phyloP scores from a whole-genome alignment of 2,888 invertebrate genomes.

The Pharmacophagus antenor region DNA sequence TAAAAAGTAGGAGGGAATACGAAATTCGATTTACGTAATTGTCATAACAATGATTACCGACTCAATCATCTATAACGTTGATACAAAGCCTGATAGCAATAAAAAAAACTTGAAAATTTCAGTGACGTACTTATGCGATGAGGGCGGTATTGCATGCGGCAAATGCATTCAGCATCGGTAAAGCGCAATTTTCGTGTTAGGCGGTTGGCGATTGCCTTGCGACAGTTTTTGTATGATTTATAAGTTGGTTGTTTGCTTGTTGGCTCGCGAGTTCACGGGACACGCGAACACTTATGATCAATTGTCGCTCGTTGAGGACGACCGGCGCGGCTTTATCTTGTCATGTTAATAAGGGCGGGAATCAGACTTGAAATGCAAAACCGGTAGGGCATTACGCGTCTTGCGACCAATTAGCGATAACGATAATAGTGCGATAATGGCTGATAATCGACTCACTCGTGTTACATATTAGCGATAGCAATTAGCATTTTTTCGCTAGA shows the following conservation, averaged over 20 bases:
- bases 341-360: conserved; percentile 6
- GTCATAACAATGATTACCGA: conserved; percentile 21
- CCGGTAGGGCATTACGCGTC: no score
- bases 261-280: conserved; percentile 34
- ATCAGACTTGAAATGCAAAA: neutral
- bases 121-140: conserved; percentile 46
- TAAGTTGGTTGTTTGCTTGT: conserved; percentile 41
- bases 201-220: conserved; percentile 60
- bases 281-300: conserved; percentile 71
- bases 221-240: conserved; percentile 67
- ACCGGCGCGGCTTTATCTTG: conserved; percentile 9
- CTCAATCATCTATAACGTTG: conserved; percentile 34
- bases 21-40: conserved; percentile 16
- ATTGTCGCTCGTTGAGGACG: conserved; percentile 46
- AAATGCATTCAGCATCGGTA: conserved; percentile 64
- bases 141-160: conserved; percentile 61
- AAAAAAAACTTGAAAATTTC: conserved; percentile 43
- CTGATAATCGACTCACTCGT: no score
- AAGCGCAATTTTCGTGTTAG: conserved; percentile 74
- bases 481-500: no score
- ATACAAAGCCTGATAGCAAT: conserved; percentile 38
- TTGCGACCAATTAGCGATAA: no score
- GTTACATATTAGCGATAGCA: no score
- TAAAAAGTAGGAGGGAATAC: conserved; percentile 14
- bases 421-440: no score